These are phyloP conservation scores for Cantharis nigra DNA, from an alignment of 2,888 invertebrate genomes.

Conservation along the genomic window DNA sequence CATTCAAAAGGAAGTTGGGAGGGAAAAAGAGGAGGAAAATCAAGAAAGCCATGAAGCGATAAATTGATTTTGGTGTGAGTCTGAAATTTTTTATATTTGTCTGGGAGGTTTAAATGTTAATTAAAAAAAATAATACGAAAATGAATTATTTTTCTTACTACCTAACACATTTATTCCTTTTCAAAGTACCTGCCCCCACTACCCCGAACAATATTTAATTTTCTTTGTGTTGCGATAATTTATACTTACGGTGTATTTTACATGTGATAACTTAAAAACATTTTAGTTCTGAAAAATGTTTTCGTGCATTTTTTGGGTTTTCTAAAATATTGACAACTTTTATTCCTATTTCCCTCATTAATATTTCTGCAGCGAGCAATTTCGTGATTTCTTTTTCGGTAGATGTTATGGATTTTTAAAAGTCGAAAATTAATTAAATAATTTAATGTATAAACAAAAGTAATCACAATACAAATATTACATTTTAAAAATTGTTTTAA, in stretches of 20 bases:
- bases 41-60: constrained; percentile 49
- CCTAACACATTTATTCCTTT: too few species aligned
- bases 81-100: neutral
- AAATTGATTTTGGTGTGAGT: neutral
- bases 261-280: too few species aligned
- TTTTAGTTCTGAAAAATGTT: too few species aligned
- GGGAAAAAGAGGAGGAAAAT: constrained; percentile 45
- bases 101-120: neutral
- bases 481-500: neutral
- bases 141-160: neutral
- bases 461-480: constrained; percentile 5
- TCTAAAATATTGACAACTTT: too few species aligned
- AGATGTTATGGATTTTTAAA: neutral
- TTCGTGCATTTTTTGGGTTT: too few species aligned
- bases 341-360: neutral
- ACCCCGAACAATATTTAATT: too few species aligned
- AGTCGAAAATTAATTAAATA: neutral
- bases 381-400: too few species aligned
- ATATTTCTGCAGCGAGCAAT: too few species aligned
- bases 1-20: constrained; percentile 51
- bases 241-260: too few species aligned
- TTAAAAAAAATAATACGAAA: neutral
- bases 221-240: too few species aligned
- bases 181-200: too few species aligned
- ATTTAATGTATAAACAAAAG: constrained; percentile 3